These are phyloP conservation scores for Seira musarum DNA, from an alignment of 2,888 invertebrate species.

Conservation along the genomic window DNA sequence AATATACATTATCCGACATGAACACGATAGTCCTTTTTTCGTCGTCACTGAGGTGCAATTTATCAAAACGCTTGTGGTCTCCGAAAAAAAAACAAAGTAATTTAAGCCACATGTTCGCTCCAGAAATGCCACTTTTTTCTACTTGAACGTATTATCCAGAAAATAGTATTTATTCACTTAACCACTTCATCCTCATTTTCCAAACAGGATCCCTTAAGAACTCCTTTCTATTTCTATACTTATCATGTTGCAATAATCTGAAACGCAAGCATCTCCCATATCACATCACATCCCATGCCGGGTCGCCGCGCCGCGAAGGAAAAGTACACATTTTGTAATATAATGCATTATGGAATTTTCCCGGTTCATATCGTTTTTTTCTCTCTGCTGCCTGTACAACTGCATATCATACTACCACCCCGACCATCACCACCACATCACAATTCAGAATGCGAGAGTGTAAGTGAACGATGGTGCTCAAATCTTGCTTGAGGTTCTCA, in stretches of 20 bases:
- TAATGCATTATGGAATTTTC: too few relatives aligned
- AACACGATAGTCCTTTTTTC: not conserved
- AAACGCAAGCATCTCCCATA: too few relatives aligned
- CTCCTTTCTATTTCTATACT: too few relatives aligned
- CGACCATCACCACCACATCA: not conserved
- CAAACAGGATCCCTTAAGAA: not conserved
- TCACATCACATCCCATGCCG: too few relatives aligned
- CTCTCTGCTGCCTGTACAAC: too few relatives aligned
- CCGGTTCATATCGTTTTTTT: too few relatives aligned
- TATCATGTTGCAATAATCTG: too few relatives aligned
- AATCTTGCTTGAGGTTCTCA: conserved; percentile 47
- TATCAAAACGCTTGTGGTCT: not conserved
- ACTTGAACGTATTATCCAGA: not conserved
- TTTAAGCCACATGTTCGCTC: not conserved
- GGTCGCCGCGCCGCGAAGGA: too few relatives aligned
- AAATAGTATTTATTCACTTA: conserved; percentile 4
- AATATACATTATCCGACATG: not conserved
- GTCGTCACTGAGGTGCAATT: not conserved
- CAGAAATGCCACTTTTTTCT: not conserved
- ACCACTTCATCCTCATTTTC: conserved; percentile 6
- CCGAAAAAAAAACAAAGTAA: not conserved
- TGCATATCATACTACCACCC: too few relatives aligned
- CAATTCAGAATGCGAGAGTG: conserved; percentile 11
- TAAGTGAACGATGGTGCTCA: conserved; percentile 27
- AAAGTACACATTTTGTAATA: too few relatives aligned